These are phyloP conservation scores for Sericinus montela DNA, from an alignment of 2,888 invertebrate species.

Conservation along the genomic window DNA sequence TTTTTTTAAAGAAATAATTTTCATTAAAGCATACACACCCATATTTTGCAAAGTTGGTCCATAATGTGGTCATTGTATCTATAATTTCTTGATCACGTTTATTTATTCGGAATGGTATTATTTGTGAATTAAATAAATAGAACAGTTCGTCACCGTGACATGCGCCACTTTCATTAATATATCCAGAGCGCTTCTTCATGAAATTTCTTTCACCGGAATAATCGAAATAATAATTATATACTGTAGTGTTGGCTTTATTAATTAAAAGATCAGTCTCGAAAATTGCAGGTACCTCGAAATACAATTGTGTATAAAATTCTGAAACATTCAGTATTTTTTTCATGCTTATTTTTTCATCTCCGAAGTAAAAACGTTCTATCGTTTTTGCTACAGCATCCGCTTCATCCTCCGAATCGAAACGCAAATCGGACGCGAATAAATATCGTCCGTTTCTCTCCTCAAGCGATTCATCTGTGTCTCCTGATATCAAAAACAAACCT, in stretches of 20 bases:
- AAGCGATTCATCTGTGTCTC: slow-evolving; percentile 37
- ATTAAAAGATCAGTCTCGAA: slow-evolving; percentile 47
- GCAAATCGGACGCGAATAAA: slow-evolving; percentile 60
- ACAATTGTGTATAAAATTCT: slow-evolving; percentile 57
- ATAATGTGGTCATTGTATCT: slow-evolving; percentile 52
- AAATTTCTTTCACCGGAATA: slow-evolving; percentile 58
- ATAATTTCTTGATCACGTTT: slow-evolving; percentile 45
- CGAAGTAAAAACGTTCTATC: slow-evolving; percentile 63
- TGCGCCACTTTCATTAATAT: slow-evolving; percentile 43
- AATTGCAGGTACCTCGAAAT: slow-evolving; percentile 59
- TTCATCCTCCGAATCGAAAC: slow-evolving; percentile 47
- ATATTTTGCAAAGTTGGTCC: slow-evolving; percentile 68
- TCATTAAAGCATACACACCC: no score
- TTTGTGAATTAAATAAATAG: slow-evolving; percentile 50
- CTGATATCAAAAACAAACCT: slow-evolving; percentile 44
- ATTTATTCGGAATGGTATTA: slow-evolving; percentile 49
- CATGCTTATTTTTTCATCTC: slow-evolving; percentile 58
- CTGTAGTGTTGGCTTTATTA: slow-evolving; percentile 31
- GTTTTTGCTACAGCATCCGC: slow-evolving; percentile 38
- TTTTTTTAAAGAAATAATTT: no score
- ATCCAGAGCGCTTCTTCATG: slow-evolving; percentile 43
- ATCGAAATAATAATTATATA: slow-evolving; percentile 60
- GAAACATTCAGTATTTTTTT: slow-evolving; percentile 48
- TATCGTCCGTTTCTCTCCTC: slow-evolving; percentile 45
- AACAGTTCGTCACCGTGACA: slow-evolving; percentile 64